phyloP scores from a whole-genome alignment of 2,888 invertebrate species.

The Leptopilina myrica region DNA sequence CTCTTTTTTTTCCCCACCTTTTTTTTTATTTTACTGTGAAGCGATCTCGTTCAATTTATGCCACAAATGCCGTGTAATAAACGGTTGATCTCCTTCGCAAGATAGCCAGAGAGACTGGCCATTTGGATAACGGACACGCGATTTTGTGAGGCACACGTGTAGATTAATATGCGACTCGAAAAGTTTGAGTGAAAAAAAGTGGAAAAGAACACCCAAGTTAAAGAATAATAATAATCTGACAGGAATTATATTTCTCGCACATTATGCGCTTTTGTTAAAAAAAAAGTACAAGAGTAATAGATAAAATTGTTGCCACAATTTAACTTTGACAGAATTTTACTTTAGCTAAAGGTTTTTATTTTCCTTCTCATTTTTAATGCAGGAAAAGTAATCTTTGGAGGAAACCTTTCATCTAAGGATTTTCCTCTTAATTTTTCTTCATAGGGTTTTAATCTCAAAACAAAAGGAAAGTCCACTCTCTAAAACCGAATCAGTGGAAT shows the following conservation, averaged over 20 bases:
- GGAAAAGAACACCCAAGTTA: conserved; percentile 13
- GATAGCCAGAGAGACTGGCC: conserved; percentile 30
- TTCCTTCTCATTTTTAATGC: no score
- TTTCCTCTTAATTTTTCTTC: no score
- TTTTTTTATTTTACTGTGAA: background rate
- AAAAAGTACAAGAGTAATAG: no score
- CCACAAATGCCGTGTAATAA: conserved; percentile 38
- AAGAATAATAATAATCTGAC: conserved; percentile 15
- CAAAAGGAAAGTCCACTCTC: no score
- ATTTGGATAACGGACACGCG: conserved; percentile 41
- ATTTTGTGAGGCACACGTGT: conserved; percentile 29
- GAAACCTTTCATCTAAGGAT: no score
- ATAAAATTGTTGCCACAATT: no score
- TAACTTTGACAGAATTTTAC: no score
- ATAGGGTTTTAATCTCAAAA: no score
- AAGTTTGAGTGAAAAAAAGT: background rate
- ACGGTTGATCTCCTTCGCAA: conserved; percentile 36
- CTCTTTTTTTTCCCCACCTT: background rate
- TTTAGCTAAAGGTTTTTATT: no score
- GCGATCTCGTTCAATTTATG: conserved; percentile 37
- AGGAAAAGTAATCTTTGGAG: no score
- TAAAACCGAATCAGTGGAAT: no score
- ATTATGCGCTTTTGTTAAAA: no score
- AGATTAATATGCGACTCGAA: conserved; percentile 30
- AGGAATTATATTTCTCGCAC: conserved; percentile 2